Evolutionary conservation across 2,113 vertebrate species (phyloP), one percentile per base, ranked within the genome.

Genomic region (Anser brachyrhynchus): DNA sequence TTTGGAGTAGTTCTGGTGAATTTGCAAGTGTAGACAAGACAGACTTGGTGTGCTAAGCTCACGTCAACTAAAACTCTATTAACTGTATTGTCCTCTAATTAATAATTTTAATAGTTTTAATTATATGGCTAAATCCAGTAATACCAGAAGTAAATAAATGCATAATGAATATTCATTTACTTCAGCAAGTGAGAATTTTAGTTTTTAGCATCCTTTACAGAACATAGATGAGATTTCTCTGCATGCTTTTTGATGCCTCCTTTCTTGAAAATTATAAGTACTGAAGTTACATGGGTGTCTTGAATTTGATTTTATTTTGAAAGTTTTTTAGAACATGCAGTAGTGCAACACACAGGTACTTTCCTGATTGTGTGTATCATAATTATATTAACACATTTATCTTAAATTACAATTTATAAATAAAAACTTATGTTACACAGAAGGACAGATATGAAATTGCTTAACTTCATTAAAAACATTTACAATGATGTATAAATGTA

Each of bases 101-200:
- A 95, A 88, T 96, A 49, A 59, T 78, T 88, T 69, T 90, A 77
- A 84, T 73, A 54, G 44, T 92, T 94, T 92, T 87, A 87, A 92
- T 90, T 75, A 72, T 65, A 52, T 84, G 16, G 76, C 76, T 89
- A 92, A 94, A 91, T 92, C 65, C 58, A 87, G 35, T 82, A 87
- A 89, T 84, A 89, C 43, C 79, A 73, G 83, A 84, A 92, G 84
- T 84, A 91, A 94, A 94, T 86, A 94, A 89, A 89, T 84, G 61
- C 70, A n/a, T 37, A n/a, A 44, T 75, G 43, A 96, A 85, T 95
- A 91, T 87, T 87, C 79, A 84, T 93, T 93, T 37, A 28, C 26
- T 66, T 87, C 15, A 23, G 52, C 55, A 49, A 94, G 35, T 16
- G 28, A 93, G 43, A 64, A 37, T 81, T 95, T 96, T 94, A 54